Conservation (phyloP, 2,888 invertebrate species). For the Ctena decussata region DNA sequence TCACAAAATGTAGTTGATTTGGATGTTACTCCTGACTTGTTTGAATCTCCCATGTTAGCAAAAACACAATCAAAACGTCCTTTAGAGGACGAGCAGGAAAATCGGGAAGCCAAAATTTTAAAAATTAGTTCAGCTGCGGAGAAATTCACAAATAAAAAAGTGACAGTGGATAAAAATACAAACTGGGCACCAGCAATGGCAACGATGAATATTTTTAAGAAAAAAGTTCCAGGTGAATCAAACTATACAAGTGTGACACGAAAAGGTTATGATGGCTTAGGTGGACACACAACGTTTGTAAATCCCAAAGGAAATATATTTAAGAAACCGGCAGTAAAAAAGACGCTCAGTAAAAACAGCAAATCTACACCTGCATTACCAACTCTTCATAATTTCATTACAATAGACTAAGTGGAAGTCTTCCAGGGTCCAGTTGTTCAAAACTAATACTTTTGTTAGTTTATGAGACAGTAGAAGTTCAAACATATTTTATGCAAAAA, state of each 20-base stretch:
- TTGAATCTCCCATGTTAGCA: conserved; percentile 34
- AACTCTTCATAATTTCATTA: conserved; percentile 68
- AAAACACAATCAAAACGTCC: not conserved
- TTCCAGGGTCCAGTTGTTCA: too few species aligned
- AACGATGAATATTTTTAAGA: conserved; percentile 79
- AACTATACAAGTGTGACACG: conserved; percentile 70
- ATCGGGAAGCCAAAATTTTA: conserved; percentile 72
- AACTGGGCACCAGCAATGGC: conserved; percentile 46
- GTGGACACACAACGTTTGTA: conserved; percentile 77
- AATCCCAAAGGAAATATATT: conserved; percentile 64
- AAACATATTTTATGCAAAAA: too few species aligned
- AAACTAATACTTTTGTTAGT: too few species aligned
- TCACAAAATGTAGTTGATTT: conserved; percentile 54
- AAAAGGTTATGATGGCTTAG: conserved; percentile 80
- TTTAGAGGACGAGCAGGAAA: conserved; percentile 46
- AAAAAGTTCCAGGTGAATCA: conserved; percentile 55
- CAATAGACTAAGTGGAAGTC: not conserved
- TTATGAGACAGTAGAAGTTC: too few species aligned
- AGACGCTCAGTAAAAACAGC: conserved; percentile 40
- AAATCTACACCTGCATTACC: conserved; percentile 64
- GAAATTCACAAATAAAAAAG: conserved; percentile 46
- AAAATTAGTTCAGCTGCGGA: conserved; percentile 73
- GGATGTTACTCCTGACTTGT: conserved; percentile 56
- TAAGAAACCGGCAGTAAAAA: conserved; percentile 55
- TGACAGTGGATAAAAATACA: conserved; percentile 43